phyloP scores from a whole-genome alignment of 2,797 vertebrate genomes.

The Schizopygopsis pylzovi region DNA sequence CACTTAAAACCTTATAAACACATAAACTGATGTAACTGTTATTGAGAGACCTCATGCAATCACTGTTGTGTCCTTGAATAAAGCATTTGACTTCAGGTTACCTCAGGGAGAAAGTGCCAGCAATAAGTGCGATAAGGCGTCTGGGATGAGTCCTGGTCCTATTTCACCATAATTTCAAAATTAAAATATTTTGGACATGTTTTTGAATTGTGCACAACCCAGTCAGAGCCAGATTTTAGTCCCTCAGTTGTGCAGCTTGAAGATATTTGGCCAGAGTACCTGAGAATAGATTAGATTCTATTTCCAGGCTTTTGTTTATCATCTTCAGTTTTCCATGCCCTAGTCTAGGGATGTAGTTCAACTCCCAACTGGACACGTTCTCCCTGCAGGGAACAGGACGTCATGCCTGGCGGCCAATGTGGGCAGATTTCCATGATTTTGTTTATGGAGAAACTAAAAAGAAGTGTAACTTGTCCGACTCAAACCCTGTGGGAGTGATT shows the following conservation, averaged over 20 bases:
- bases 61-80: neutral
- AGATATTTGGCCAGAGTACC: neutral
- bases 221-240: neutral
- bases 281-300: neutral
- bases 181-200: neutral
- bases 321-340: neutral
- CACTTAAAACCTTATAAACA: slow-evolving; percentile 1
- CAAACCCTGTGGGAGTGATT: neutral
- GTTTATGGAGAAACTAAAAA: slow-evolving; percentile 54
- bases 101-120: neutral
- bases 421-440: slow-evolving; percentile 41
- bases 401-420: slow-evolving; percentile 18
- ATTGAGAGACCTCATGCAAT: neutral
- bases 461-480: slow-evolving; percentile 31
- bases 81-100: slow-evolving; percentile 1
- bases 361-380: slow-evolving; percentile 25
- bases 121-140: neutral
- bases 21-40: neutral
- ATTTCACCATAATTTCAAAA: neutral
- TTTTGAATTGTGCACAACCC: neutral
- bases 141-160: neutral
- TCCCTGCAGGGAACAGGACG: slow-evolving; percentile 33
- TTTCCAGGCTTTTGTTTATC: slow-evolving; percentile 4
- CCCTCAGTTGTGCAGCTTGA: neutral
- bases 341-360: slow-evolving; percentile 24